phyloP scores from a whole-genome alignment of 2,113 vertebrate genomes.

The Galbula dea region DNA sequence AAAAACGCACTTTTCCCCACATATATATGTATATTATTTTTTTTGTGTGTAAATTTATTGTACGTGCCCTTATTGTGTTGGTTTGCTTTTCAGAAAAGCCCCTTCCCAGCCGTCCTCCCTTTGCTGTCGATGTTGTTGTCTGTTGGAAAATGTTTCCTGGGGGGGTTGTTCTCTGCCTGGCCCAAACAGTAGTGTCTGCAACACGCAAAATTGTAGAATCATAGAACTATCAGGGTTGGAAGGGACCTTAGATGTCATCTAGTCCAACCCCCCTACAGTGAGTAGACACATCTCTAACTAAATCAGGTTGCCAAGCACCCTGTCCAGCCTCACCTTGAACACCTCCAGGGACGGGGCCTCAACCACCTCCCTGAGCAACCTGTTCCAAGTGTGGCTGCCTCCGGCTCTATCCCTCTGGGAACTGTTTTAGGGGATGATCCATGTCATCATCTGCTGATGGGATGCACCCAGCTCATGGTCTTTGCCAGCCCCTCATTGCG shows the following conservation, averaged over 20 bases:
- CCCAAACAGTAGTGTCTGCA: not conserved
- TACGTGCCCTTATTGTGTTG: not conserved
- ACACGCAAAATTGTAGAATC: not conserved
- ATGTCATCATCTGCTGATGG: not conserved
- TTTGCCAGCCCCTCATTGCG: not conserved
- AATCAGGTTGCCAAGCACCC: too few species aligned
- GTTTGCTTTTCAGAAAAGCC: slow-evolving; percentile 19
- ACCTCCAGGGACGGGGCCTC: too few species aligned
- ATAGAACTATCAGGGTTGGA: too few species aligned
- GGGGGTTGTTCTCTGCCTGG: not conserved
- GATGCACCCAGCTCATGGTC: not conserved
- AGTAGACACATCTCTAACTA: too few species aligned
- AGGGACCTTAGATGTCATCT: too few species aligned
- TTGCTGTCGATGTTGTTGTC: slow-evolving; percentile 38
- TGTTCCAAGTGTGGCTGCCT: not conserved
- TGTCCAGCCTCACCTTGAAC: too few species aligned
- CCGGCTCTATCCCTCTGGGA: not conserved
- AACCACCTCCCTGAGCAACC: too few species aligned
- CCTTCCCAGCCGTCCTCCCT: not conserved
- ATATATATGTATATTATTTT: slow-evolving; percentile 16
- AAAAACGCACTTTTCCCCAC: slow-evolving; percentile 74
- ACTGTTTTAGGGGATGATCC: not conserved
- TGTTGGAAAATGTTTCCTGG: not conserved
- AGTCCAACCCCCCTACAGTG: too few species aligned
- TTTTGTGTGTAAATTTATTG: slow-evolving; percentile 54